Evolutionary conservation across 2,888 invertebrate genomes (phyloP).

Genomic region (Cordilura impudica): DNA sequence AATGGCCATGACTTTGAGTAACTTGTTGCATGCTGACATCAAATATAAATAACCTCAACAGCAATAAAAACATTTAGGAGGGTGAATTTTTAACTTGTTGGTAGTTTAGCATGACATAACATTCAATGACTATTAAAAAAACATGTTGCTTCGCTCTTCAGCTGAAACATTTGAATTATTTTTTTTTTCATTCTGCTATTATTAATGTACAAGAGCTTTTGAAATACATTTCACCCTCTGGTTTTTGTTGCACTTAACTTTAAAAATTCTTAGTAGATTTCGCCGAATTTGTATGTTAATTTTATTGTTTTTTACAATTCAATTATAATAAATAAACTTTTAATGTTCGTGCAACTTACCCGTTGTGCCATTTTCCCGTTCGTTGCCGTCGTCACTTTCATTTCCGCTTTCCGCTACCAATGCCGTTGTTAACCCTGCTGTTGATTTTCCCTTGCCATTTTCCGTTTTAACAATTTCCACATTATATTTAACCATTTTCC

Average conservation of each 20-base stretch:
- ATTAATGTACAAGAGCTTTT: conserved; percentile 19
- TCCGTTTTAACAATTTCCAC: conserved; percentile 72
- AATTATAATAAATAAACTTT: not conserved
- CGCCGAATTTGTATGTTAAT: not conserved
- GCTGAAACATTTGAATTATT: not conserved
- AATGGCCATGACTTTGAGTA: conserved; percentile 54
- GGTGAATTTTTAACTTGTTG: conserved; percentile 44
- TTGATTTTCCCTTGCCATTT: conserved; percentile 69
- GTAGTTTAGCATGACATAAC: conserved; percentile 50
- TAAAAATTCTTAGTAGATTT: not conserved
- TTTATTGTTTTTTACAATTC: not conserved
- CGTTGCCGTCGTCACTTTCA: conserved; percentile 64
- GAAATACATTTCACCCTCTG: conserved; percentile 38
- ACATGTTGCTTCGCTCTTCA: too few relatives aligned
- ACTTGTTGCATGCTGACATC: conserved; percentile 59
- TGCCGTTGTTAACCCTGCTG: conserved; percentile 61
- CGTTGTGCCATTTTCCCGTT: conserved; percentile 72
- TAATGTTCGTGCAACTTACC: conserved; percentile 71
- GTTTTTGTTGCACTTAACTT: not conserved
- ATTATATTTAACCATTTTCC: conserved; percentile 70
- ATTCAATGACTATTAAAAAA: conserved; percentile 3
- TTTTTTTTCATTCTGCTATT: not conserved
- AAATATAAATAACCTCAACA: conserved; percentile 27
- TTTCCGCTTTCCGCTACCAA: conserved; percentile 41
- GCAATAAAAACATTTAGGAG: conserved; percentile 12